Percentiles rank a stretch among this genome's conserved stretches.
Conservation (phyloP, 2,113 vertebrate species). For the Chloropsis hardwickii region DNA sequence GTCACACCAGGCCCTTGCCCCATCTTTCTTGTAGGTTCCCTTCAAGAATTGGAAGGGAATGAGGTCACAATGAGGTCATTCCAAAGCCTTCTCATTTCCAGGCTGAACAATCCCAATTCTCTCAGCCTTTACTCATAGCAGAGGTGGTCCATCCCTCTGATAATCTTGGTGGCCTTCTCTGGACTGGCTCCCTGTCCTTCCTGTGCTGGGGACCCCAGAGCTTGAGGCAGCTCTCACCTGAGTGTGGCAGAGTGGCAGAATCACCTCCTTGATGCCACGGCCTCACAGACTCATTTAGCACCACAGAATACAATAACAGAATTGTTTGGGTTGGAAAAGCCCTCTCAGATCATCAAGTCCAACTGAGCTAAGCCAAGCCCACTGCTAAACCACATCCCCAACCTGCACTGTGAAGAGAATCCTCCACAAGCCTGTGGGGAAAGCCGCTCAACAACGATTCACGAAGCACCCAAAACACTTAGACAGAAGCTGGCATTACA, state of each 20-base stretch:
- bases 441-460: neutral
- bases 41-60: neutral
- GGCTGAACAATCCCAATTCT: neutral
- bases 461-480: neutral
- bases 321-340: neutral
- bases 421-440: rapidly evolving
- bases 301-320: rapidly evolving
- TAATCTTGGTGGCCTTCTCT: neutral
- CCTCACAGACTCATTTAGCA: neutral
- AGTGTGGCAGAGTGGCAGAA: neutral
- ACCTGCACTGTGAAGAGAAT: rapidly evolving
- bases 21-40: neutral
- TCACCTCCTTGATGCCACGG: no score
- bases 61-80: neutral
- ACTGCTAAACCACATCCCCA: neutral
- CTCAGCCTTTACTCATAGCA: no score
- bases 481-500: neutral
- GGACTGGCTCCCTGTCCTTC: neutral
- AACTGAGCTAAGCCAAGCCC: neutral
- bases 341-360: neutral
- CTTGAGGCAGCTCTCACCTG: neutral
- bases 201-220: neutral
- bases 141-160: neutral
- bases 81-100: neutral
- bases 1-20: neutral